Percentiles rank a stretch among this genome's conserved stretches.
phyloP scores from a whole-genome alignment of 2,113 vertebrate species.

The Trogon melanurus region DNA sequence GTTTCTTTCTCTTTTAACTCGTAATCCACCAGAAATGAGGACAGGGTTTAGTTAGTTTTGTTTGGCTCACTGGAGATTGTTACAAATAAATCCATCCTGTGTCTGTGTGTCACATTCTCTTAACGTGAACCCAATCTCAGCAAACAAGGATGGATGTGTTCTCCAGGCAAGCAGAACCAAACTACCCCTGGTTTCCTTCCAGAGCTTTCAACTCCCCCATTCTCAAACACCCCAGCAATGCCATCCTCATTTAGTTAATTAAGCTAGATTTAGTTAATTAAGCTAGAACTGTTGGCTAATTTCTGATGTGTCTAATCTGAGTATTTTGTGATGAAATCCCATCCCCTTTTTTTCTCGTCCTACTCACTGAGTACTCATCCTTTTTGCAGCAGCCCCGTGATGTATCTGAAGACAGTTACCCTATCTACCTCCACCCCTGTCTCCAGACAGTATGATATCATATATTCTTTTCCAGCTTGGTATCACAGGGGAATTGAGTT shows the following conservation, averaged over 20 bases:
- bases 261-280: not conserved
- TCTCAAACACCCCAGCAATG: not conserved
- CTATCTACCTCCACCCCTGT: slow-evolving; percentile 3
- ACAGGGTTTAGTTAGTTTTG: not conserved
- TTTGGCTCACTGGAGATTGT: not conserved
- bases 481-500: not conserved
- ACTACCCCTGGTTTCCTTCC: slow-evolving; percentile 6
- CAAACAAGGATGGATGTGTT: not conserved
- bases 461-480: not conserved
- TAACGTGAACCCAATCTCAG: not conserved
- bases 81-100: not conserved
- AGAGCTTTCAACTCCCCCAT: not conserved
- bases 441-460: slow-evolving; percentile 20
- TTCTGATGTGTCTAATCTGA: not conserved
- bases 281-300: not conserved
- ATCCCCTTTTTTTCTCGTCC: not conserved
- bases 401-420: not conserved
- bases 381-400: not conserved
- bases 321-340: not conserved
- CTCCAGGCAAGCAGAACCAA: not conserved
- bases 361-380: not conserved
- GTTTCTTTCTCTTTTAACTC: not conserved
- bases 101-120: not conserved
- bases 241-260: not conserved
- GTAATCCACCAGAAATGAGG: not conserved